phyloP scores from a whole-genome alignment of 2,113 vertebrate genomes.

The Nymphicus hollandicus region DNA sequence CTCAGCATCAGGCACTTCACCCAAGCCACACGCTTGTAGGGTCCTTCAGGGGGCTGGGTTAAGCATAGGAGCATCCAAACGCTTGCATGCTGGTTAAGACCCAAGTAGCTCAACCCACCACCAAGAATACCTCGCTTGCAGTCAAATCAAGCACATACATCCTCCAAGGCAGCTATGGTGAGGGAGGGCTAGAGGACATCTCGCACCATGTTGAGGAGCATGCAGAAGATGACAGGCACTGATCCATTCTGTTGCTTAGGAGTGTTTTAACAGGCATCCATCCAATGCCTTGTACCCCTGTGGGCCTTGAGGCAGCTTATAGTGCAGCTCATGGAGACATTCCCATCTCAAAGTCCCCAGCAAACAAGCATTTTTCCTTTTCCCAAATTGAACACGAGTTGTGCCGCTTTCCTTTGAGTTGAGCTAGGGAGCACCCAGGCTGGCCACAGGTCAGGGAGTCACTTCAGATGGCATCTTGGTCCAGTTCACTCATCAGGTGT shows the following conservation, averaged over 20 bases:
- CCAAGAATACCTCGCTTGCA: neutral
- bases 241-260: neutral
- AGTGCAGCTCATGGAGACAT: neutral
- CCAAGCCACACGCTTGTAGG: accelerated
- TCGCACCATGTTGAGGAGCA: neutral
- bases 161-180: neutral
- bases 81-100: neutral
- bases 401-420: neutral
- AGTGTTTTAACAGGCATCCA: neutral
- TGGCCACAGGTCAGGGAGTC: neutral
- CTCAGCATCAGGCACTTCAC: neutral
- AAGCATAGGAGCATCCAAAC: neutral
- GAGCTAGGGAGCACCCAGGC: neutral
- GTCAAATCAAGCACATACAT: accelerated
- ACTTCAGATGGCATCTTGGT: neutral
- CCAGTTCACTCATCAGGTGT: neutral
- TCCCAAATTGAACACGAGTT: neutral
- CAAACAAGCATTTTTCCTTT: neutral
- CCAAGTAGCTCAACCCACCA: neutral
- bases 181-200: neutral
- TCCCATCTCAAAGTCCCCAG: no score
- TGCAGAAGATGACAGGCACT: accelerated
- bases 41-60: neutral
- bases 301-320: neutral
- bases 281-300: neutral